Evolutionary conservation across 2,888 invertebrate genomes (phyloP), one percentile per base, ranked within the genome.

Genomic region (Achlya flavicornis): DNA sequence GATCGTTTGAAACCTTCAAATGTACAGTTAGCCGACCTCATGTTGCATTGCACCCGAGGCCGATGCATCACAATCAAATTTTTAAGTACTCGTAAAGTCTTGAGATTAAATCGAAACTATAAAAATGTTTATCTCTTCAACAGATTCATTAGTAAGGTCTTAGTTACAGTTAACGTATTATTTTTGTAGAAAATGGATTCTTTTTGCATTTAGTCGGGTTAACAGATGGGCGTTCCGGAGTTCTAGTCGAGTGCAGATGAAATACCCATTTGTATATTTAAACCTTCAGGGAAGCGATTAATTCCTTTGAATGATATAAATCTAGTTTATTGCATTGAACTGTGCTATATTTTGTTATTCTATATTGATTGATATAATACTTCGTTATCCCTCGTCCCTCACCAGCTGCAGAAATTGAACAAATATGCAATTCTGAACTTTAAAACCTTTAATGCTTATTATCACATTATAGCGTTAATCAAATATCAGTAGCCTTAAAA

Each of bases 71-170:
- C 53, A 19, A 53, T 53, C 53, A 53, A 53, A 53, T 53, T 19
- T 41, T 53, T 53, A 53, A 53, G 53, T 19, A 53, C 19, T 53
- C 53, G 53, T 53, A 53, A 53, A 53, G 53, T 7, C 19, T 41
- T 41, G 53, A 53, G 53, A 10, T 53, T 19, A 53, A 19, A 19
- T 53, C 53, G n/a, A 53, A 26, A 53, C 53, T 19, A n/a, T 53
- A n/a, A 19, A 48, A 53, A 53, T 53, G 53, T 53, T 53, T 53
- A 53, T 53, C 53, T 53, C 53, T 19, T 53, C 53, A 53, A n/a
- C 53, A 53, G 53, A 53, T 53, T 53, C 53, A 19, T 53, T 53
- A 53, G 19, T 53, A 19, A 53, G 10, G 53, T 53, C 53, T 53
- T 53, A 3, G 4, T 19, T 19, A 53, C 53, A 19, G 53, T 53